These are phyloP conservation scores for Streptopelia turtur DNA, from an alignment of 2,797 vertebrate species.

Conservation along the genomic window DNA sequence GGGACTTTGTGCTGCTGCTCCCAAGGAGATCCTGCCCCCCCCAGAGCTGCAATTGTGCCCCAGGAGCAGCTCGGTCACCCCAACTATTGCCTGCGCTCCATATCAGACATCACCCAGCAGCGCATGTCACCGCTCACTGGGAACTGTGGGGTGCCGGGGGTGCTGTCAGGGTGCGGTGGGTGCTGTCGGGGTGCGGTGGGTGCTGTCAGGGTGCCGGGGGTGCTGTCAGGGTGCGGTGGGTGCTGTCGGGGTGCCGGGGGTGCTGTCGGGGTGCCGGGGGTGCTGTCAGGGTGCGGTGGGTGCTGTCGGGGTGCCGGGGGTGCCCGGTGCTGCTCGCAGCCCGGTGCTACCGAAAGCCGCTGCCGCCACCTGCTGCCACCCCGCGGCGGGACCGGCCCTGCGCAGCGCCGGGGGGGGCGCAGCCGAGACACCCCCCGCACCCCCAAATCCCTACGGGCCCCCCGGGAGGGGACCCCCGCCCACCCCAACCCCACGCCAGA, in stretches of 20 bases:
- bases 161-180: background rate
- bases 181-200: background rate
- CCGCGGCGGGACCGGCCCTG: background rate
- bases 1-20: background rate
- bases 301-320: background rate
- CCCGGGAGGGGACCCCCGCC: no score
- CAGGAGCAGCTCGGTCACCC: background rate
- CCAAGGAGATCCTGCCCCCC: background rate
- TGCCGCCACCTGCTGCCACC: conserved; percentile 38
- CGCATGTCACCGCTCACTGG: rapidly evolving
- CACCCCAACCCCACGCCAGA: background rate
- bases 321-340: background rate
- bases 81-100: background rate
- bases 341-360: background rate
- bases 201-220: no score
- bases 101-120: rapidly evolving
- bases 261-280: background rate
- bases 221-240: background rate
- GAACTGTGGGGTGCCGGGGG: background rate
- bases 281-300: no score
- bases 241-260: background rate
- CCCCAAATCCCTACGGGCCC: rapidly evolving
- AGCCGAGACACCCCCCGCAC: background rate
- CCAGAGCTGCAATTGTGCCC: rapidly evolving
- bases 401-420: background rate